Evolutionary conservation across 2,113 vertebrate species (phyloP).

Genomic region (Nanorana parkeri): DNA sequence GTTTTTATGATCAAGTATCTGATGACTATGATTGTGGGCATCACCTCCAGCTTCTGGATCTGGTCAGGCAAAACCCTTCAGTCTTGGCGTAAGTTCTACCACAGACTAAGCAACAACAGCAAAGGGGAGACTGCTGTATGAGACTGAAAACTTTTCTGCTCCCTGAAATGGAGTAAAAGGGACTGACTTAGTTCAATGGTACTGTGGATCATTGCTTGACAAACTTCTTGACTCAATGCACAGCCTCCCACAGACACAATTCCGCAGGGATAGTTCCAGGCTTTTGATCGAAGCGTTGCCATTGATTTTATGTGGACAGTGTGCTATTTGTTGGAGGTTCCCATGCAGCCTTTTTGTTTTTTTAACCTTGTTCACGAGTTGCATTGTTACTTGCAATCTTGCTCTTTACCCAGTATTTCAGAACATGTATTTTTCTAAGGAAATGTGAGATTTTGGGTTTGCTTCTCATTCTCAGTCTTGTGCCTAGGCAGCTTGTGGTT

Average conservation of each 20-base stretch:
- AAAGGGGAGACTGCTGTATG: constrained; percentile 97
- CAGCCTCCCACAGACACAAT: neutral
- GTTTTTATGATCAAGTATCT: constrained; percentile 95
- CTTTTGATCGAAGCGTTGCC: neutral
- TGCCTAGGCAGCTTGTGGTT: neutral
- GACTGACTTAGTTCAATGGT: neutral
- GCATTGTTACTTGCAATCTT: neutral
- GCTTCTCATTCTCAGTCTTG: neutral
- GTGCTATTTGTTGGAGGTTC: neutral
- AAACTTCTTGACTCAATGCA: neutral
- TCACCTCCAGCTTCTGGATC: constrained; percentile 93
- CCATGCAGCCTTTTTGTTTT: neutral
- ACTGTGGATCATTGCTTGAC: neutral
- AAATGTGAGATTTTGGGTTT: neutral
- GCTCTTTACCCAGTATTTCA: too few species aligned
- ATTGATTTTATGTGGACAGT: neutral
- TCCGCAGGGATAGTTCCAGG: neutral
- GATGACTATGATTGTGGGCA: constrained; percentile 94
- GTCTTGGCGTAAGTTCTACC: constrained; percentile 89
- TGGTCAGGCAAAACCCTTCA: constrained; percentile 93
- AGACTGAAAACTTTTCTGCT: constrained; percentile 54
- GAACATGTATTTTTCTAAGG: too few species aligned
- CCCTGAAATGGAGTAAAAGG: neutral
- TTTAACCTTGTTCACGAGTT: neutral
- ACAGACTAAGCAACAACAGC: constrained; percentile 85